phyloP scores from a whole-genome alignment of 2,113 vertebrate genomes.

The Caloenas nicobarica region DNA sequence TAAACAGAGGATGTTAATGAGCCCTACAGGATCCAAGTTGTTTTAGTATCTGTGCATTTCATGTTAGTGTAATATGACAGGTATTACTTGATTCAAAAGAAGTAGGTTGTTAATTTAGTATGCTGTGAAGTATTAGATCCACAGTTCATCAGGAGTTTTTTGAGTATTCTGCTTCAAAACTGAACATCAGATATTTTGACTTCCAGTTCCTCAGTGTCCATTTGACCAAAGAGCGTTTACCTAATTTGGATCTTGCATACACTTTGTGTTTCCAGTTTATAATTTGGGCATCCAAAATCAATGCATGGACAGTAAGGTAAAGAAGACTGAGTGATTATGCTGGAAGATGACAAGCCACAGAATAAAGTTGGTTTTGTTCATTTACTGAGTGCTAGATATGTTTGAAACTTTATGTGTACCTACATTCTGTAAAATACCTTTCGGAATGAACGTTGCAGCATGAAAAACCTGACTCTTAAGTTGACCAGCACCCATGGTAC shows the following conservation, averaged over 20 bases:
- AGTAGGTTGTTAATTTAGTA: background rate
- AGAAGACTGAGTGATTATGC: background rate
- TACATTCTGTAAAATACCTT: background rate
- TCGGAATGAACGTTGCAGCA: background rate
- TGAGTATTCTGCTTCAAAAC: background rate
- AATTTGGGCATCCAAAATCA: background rate
- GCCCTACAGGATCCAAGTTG: fast-evolving
- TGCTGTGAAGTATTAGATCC: background rate
- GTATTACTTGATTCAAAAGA: background rate
- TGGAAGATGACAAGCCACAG: background rate
- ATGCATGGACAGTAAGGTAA: background rate
- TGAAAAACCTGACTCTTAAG: background rate
- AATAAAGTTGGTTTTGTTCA: background rate
- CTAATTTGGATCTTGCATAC: background rate
- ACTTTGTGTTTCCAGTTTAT: background rate
- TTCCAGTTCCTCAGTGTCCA: background rate
- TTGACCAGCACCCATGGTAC: background rate
- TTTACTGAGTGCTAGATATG: background rate
- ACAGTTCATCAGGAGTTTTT: background rate
- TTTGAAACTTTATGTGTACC: background rate
- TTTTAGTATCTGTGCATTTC: background rate
- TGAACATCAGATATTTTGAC: fast-evolving
- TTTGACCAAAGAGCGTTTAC: background rate
- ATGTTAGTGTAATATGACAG: background rate
- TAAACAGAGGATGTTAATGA: background rate